Conservation (phyloP, 2,113 vertebrate genomes). For the Laterallus jamaicensis region DNA sequence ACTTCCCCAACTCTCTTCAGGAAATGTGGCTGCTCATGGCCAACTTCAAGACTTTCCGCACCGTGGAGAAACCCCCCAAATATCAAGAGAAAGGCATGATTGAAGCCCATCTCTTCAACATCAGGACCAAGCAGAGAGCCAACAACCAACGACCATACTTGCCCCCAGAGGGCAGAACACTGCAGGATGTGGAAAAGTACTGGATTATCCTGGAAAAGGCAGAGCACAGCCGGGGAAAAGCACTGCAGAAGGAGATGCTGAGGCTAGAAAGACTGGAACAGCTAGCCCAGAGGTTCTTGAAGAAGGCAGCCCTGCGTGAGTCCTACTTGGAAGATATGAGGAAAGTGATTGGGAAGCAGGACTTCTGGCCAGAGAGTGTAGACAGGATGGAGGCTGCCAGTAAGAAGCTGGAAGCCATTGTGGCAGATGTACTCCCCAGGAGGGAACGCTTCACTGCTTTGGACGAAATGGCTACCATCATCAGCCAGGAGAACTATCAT, state of each 20-base stretch:
- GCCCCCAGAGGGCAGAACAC: conserved; percentile 74
- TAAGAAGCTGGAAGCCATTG: conserved; percentile 84
- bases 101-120: conserved; percentile 86
- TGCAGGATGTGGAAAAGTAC: conserved; percentile 82
- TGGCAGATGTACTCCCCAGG: conserved; percentile 81
- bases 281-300: conserved; percentile 82
- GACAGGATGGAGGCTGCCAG: conserved; percentile 76
- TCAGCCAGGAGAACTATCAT: conserved; percentile 84
- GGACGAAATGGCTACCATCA: conserved; percentile 74
- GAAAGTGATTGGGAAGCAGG: conserved; percentile 77
- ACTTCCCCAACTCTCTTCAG: conserved; percentile 85
- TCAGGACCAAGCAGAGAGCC: conserved; percentile 82
- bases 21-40: conserved; percentile 82
- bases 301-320: conserved; percentile 85
- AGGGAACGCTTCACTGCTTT: conserved; percentile 83
- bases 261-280: conserved; percentile 86
- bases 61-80: conserved; percentile 86
- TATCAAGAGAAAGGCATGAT: conserved; percentile 87
- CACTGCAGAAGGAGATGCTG: conserved; percentile 80
- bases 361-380: conserved; percentile 62
- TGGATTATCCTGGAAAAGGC: conserved; percentile 83
- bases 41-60: conserved; percentile 86
- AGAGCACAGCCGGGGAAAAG: conserved; percentile 74
- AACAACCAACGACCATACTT: conserved; percentile 85
- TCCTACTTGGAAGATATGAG: conserved; percentile 82